Conservation (phyloP, 2,888 invertebrate species). For the Cyclophora albipunctata region DNA sequence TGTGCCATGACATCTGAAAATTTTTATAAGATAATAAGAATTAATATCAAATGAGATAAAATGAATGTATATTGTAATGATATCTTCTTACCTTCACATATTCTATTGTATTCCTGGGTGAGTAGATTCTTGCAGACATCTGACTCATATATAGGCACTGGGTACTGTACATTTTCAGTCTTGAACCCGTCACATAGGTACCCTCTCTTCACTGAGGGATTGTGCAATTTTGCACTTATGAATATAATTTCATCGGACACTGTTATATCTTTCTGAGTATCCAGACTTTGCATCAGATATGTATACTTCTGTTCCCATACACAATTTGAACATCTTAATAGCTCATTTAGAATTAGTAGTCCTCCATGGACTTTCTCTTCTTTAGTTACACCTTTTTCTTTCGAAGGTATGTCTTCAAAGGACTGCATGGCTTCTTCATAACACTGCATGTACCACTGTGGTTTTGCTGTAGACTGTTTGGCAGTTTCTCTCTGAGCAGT, state of each 20-base stretch:
- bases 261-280: conserved; percentile 61
- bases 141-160: conserved; percentile 85
- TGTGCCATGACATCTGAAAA: conserved; percentile 85
- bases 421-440: conserved; percentile 91
- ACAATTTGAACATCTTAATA: conserved; percentile 92
- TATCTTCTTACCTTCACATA: conserved; percentile 74
- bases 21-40: background rate
- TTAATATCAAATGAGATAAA: background rate
- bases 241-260: conserved; percentile 74
- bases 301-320: conserved; percentile 89
- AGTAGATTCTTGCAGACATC: conserved; percentile 89
- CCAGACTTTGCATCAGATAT: conserved; percentile 78
- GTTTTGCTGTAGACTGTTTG: conserved; percentile 90
- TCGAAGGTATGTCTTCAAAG: conserved; percentile 79
- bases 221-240: conserved; percentile 75
- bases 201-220: conserved; percentile 74
- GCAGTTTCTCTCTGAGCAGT: conserved; percentile 97
- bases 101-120: conserved; percentile 86
- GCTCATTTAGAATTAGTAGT: conserved; percentile 93
- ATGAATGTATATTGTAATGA: background rate
- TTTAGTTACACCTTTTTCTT: conserved; percentile 85
- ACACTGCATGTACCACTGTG: conserved; percentile 94
- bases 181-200: conserved; percentile 66
- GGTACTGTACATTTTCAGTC: conserved; percentile 69
- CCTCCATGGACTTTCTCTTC: conserved; percentile 97